Evolutionary conservation across 2,113 vertebrate genomes (phyloP).

Genomic region (Phodopus roborovskii): DNA sequence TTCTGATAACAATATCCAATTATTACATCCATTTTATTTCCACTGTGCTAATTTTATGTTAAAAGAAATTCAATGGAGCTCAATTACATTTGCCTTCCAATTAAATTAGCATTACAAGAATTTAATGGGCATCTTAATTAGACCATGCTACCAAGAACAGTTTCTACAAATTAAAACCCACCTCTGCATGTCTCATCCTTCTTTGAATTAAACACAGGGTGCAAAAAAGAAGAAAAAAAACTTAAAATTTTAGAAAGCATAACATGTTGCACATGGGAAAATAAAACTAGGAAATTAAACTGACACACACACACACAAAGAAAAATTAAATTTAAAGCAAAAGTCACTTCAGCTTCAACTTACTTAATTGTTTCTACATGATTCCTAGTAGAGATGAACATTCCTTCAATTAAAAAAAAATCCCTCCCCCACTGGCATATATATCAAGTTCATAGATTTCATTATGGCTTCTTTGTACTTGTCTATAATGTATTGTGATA

Average conservation of each 20-base stretch:
- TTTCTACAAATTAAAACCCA: conserved; percentile 76
- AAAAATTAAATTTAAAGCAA: conserved; percentile 3
- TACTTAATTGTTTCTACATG: not conserved
- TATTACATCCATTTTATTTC: conserved; percentile 65
- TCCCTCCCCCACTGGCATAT: not conserved
- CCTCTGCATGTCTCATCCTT: conserved; percentile 45
- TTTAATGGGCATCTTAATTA: conserved; percentile 76
- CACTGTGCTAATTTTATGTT: conserved; percentile 75
- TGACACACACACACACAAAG: not conserved
- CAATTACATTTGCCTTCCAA: conserved; percentile 65
- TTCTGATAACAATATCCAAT: conserved; percentile 72
- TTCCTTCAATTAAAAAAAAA: not conserved
- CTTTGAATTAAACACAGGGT: conserved; percentile 44
- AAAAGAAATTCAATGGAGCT: conserved; percentile 73
- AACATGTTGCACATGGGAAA: conserved; percentile 28
- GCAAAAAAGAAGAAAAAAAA: not conserved
- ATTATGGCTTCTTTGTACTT: not conserved
- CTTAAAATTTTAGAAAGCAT: conserved; percentile 49
- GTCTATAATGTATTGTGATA: not conserved
- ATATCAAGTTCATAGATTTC: not conserved
- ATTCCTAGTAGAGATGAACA: not conserved
- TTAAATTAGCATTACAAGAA: conserved; percentile 81
- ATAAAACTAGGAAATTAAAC: conserved; percentile 38
- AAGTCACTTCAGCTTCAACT: not conserved
- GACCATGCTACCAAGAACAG: conserved; percentile 66